These are phyloP conservation scores for Holothuria glaberrima DNA, from an alignment of 35 echinoderm and acorn worm genomes.

Conservation along the genomic window DNA sequence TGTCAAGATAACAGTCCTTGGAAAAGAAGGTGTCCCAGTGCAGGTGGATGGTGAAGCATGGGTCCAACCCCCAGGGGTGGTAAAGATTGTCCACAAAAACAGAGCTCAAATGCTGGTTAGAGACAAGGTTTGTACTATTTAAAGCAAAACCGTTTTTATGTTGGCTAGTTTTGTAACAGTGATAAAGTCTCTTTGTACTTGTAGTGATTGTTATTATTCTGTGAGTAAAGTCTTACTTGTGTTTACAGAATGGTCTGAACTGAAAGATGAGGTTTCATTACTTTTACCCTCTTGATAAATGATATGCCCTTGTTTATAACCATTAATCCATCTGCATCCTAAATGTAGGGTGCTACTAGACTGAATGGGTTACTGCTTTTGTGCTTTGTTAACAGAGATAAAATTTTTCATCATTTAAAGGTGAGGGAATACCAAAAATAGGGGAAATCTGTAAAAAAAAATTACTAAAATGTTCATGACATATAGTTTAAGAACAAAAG, in stretches of 20 bases:
- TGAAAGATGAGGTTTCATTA: too few relatives aligned
- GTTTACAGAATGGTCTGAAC: neutral
- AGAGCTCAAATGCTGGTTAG: constrained; percentile 92
- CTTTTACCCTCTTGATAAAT: neutral
- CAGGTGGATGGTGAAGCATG: constrained; percentile 96
- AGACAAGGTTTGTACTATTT: constrained; percentile 74
- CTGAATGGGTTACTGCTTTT: neutral
- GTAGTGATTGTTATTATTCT: too few relatives aligned
- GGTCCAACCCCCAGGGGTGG: constrained; percentile 86
- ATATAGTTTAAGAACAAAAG: too few relatives aligned
- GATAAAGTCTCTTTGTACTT: too few relatives aligned
- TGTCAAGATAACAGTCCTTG: constrained; percentile 92
- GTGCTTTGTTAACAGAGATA: too few relatives aligned
- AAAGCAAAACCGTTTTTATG: too few relatives aligned
- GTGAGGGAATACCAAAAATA: too few relatives aligned
- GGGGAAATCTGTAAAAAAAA: too few relatives aligned
- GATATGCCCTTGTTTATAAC: too few relatives aligned
- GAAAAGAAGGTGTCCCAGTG: constrained; percentile 85
- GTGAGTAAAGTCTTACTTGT: neutral
- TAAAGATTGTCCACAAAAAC: constrained; percentile 96
- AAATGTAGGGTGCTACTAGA: neutral
- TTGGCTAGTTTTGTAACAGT: too few relatives aligned
- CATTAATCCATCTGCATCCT: neutral
- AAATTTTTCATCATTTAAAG: too few relatives aligned
- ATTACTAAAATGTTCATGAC: too few relatives aligned